Base-by-base conservation (phyloP, 1,140 invertebrate genomes). In the Ceratoteleas bidentatus region DNA sequence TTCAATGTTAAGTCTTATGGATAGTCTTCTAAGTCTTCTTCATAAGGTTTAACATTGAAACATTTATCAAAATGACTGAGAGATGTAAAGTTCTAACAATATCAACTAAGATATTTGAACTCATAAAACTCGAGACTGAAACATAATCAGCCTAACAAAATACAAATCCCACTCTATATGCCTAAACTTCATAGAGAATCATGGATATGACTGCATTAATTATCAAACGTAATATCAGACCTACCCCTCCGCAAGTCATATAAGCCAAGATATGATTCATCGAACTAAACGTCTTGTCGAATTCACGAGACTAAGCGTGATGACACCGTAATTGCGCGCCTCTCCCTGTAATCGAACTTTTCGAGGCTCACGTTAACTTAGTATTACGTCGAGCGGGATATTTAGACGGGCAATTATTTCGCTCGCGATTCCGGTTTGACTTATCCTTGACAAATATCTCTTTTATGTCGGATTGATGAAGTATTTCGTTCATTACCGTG, bases 401-500 rank as follows among this genome's bases (percentile, higher is more conserved):
- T 75, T 38, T 60, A 58, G 14, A 40, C 2, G 14, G 57, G 33
- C 43, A 76, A 76, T 76, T 68, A 68, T 68, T 69, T 76, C 50
- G 49, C 40, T 56, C 52, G 32, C 52, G 50, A 72, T 49, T 65
- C 38, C 47, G 14, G 62, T 80, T 80, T 69, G 69, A 68, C 57
- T 74, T 57, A 74, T 73, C 69, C 45, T 47, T 62, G 61, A 74
- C 69, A 80, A 80, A 81, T 62, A 62, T 66, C 72, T 76, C 70
- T 75, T 74, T 64, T 69, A 65, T 49, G 33, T 65, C 38, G 11
- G 10, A 62, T 16, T 68, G 64, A 69, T 69, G 43, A 58, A 74
- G 77, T 64, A 74, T 80, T 74, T 64, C 69, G 69, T 74, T 74
- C 77, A 80, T 80, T 80, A 80, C 36, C n/a, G 9, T 40, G 33